Evolutionary conservation across 2,888 invertebrate genomes (phyloP).

Genomic region (Tricholauxania praeusta): DNA sequence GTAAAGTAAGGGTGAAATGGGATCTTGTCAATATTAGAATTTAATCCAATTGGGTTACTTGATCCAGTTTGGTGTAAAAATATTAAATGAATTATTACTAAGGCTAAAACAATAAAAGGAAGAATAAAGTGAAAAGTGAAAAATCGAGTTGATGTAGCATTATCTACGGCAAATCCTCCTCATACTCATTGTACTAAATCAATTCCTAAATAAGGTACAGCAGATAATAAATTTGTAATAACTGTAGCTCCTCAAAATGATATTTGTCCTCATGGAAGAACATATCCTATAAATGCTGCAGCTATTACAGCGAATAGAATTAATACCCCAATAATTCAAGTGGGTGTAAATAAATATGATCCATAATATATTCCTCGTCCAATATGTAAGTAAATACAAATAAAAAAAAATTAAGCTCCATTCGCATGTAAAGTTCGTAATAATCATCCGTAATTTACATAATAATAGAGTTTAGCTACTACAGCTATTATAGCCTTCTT

Average conservation of each 20-base stretch:
- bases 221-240: conserved; percentile 81
- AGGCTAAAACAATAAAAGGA: conserved; percentile 75
- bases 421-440: conserved; percentile 72
- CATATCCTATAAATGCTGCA: conserved; percentile 83
- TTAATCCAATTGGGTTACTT: conserved; percentile 76
- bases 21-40: conserved; percentile 77
- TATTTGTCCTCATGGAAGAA: conserved; percentile 84
- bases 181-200: conserved; percentile 78
- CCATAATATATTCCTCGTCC: conserved; percentile 75
- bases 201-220: conserved; percentile 77
- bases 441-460: conserved; percentile 42
- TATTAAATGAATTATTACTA: conserved; percentile 75
- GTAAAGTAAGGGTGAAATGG: conserved; percentile 77
- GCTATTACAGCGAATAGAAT: conserved; percentile 78
- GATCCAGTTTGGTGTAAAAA: conserved; percentile 78
- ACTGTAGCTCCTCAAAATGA: conserved; percentile 85
- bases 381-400: conserved; percentile 77
- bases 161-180: conserved; percentile 81
- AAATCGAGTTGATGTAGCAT: conserved; percentile 80
- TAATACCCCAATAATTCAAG: conserved; percentile 76
- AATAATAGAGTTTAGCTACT: too few relatives aligned
- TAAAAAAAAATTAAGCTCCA: conserved; percentile 80
- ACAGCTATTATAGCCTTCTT: too few relatives aligned
- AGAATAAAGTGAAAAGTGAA: conserved; percentile 80
- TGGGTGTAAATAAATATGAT: conserved; percentile 70